Evolutionary conservation across 1,140 invertebrate genomes (phyloP).

Genomic region (Yoshiicerus persimilis): DNA sequence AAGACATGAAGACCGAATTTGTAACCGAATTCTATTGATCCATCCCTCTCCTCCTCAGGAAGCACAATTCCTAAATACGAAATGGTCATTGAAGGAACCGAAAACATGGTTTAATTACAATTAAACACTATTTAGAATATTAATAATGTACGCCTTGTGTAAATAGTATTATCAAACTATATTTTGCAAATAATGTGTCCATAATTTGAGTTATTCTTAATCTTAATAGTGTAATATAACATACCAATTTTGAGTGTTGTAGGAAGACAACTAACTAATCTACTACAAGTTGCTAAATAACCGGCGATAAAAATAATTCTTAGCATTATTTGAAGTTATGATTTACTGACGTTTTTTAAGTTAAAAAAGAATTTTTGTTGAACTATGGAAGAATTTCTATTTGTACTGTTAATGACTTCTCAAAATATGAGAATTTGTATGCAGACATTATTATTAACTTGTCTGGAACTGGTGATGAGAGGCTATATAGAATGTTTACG

Average conservation of each 20-base stretch:
- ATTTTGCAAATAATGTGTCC: background rate
- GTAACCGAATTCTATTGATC: conserved; percentile 66
- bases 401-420: too few relatives aligned
- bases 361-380: too few relatives aligned
- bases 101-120: too few relatives aligned
- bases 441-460: too few relatives aligned
- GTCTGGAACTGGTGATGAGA: background rate
- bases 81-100: background rate
- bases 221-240: too few relatives aligned
- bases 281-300: background rate
- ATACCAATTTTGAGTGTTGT: background rate
- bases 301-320: background rate
- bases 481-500: background rate
- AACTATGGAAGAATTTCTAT: too few relatives aligned
- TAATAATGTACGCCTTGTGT: too few relatives aligned
- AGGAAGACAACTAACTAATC: background rate
- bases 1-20: conserved; percentile 69
- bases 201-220: background rate
- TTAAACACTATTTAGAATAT: too few relatives aligned
- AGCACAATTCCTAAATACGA: conserved; percentile 39
- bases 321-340: background rate
- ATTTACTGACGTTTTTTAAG: background rate
- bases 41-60: conserved; percentile 65
- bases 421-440: background rate
- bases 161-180: background rate